Percentiles rank a stretch among this genome's conserved stretches.
These are phyloP conservation scores for Ectropis crepuscularia DNA, from an alignment of 2,888 invertebrate genomes.

Conservation along the genomic window DNA sequence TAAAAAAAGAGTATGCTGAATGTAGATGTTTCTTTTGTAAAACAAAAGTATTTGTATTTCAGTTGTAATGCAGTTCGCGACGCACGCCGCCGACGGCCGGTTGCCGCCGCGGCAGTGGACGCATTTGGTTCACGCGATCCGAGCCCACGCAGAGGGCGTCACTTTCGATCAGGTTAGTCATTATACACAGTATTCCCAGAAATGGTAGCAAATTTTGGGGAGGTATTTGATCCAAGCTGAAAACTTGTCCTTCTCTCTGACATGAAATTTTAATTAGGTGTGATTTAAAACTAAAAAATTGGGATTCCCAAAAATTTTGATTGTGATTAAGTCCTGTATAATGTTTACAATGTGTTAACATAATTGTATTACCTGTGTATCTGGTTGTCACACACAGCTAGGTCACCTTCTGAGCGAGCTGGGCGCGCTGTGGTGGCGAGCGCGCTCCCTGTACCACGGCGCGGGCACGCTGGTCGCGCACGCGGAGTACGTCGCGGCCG, in stretches of 20 bases:
- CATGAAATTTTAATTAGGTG: no score
- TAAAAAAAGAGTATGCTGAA: background rate
- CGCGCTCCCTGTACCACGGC: constrained; percentile 40
- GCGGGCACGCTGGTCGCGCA: constrained; percentile 40
- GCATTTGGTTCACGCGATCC: constrained; percentile 51
- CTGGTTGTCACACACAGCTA: constrained; percentile 49
- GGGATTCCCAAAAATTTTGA: no score
- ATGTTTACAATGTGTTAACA: no score
- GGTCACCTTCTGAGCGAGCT: constrained; percentile 62
- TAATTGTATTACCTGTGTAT: background rate
- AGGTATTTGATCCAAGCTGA: no score
- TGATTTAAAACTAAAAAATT: no score
- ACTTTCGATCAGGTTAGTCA: constrained; percentile 61
- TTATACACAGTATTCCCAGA: no score
- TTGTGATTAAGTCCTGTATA: no score
- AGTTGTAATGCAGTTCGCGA: constrained; percentile 45
- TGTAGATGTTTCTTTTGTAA: background rate
- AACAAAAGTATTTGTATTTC: background rate
- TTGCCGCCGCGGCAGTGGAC: constrained; percentile 54
- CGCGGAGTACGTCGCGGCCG: constrained; percentile 52
- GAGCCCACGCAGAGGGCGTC: constrained; percentile 41
- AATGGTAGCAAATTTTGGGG: no score
- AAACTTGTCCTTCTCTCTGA: no score
- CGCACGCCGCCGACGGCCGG: constrained; percentile 41
- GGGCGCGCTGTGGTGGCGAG: constrained; percentile 66